Base-by-base conservation (phyloP, 2,888 invertebrate genomes). In the Philaethria dido region DNA sequence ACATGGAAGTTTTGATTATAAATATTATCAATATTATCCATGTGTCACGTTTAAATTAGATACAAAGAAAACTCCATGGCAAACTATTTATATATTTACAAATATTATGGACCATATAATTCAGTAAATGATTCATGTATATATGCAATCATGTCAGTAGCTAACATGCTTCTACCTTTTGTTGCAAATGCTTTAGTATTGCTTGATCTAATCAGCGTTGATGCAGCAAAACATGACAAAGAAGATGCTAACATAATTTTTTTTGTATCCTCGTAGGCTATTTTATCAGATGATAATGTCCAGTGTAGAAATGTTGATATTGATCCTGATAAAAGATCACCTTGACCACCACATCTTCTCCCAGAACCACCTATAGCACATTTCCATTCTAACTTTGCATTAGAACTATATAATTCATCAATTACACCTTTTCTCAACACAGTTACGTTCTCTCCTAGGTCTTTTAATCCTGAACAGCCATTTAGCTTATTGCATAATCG, bases 341-440 rank as follows among this genome's bases (percentile, higher is more conserved):
- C 99, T 88, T 99, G 99, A 0, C 99, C 99, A 6, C 99, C 99
- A 88, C 99, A 99, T 57, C 99, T 93, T 69, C 99, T 93, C 0
- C 96, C 95, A 20, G 98, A 97, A 0, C 99, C 99, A 50, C 95
- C 95, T n/a, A 86, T 81, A 47, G 93, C 92, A 79, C 94, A 95
- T 25, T 92, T 89, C 79, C 95, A 92, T 78, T 83, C 88, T 76
- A 79, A 78, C 69, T 74, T 84, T 77, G 78, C 75, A 72, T 92
- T 93, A 69, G 84, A 85, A 81, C 95, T 94, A 64, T 94, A 93
- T 48, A 96, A 93, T 72, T 94, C 93, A 90, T 97, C 97, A 48
- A 86, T 89, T 8, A 86, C 88, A 2, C 98, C 98, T 87, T 99
- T 99, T 72, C 95, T 94, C 2, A 98, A 89, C 62, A 98, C 91